Evolutionary conservation across 2,113 vertebrate species (phyloP).

Genomic region (Leucoraja erinaceus): DNA sequence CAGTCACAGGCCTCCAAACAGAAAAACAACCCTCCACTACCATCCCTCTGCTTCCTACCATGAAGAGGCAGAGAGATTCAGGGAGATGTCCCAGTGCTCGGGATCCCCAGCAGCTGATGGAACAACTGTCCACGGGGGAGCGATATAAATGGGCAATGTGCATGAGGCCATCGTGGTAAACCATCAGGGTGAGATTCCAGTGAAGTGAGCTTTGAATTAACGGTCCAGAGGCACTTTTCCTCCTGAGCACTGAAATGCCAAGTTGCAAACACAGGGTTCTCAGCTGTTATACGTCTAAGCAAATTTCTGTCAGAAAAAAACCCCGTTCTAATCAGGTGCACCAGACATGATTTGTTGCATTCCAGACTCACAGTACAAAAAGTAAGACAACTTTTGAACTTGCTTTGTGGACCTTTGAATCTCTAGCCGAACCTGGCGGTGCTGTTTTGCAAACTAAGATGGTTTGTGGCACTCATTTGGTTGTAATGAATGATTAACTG

Average conservation of each 20-base stretch:
- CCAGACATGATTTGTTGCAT: neutral
- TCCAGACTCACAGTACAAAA: neutral
- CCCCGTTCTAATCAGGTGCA: neutral
- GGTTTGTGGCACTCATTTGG: neutral
- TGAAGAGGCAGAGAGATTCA: neutral
- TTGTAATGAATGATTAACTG: slow-evolving; percentile 10
- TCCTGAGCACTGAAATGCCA: neutral
- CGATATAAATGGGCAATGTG: neutral
- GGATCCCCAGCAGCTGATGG: neutral
- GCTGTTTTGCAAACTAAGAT: no score
- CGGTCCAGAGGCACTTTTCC: no score
- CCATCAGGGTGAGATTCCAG: neutral
- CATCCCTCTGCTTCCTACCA: no score
- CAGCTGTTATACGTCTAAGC: neutral
- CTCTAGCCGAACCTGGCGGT: neutral
- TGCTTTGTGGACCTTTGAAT: neutral
- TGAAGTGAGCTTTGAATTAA: neutral
- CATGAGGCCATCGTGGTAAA: neutral
- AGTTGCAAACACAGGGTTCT: neutral
- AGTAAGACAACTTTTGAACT: neutral
- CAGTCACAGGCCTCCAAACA: no score
- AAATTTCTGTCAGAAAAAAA: neutral
- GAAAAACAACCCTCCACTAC: no score
- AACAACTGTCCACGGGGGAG: neutral
- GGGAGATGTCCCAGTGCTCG: neutral